Base-by-base conservation (phyloP, 2,113 vertebrate genomes). In the Grammomys surdaster region DNA sequence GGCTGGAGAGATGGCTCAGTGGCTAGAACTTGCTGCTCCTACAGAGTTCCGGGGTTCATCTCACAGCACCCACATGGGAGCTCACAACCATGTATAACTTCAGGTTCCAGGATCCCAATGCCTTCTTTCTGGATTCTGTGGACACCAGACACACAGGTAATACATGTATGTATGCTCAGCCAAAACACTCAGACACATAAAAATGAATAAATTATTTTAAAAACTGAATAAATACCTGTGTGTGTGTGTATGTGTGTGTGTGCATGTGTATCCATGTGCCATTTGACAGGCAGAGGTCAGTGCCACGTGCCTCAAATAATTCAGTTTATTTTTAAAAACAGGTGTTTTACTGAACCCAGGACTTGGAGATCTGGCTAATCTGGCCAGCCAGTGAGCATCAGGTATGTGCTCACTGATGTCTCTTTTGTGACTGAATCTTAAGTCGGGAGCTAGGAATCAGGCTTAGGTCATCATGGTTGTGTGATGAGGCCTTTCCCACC, bases 391-490 rank as follows among this genome's bases (percentile, higher is more conserved):
- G 51, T n/a, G 51, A n/a, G 78, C 54, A 40, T 54, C 54, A 58
- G 9, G 33, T 26, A 56, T 36, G 78, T 20, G n/a, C 1, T 1
- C 0, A 28, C 24, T 0, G 0, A 24, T 26, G 36, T 36, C 48
- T 40, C 54, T 6, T 36, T 11, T 26, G 51, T n/a, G 54, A n/a
- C 20, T 14, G 2, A 36, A 54, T 82, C n/a, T 82, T 58, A 2
- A 24, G 20, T 51, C 8, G 36, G 31, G 51, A 54, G 51, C 77
- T 80, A 80, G 51, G 51, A 80, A 54, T 80, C 77, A 54, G 17
- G 3, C 76, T 54, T 3, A 10, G 16, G 31, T 33, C 28, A 16
- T 54, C 31, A 19, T 12, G 5, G 20, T 54, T n/a, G 51, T 56
- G 10, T 22, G 9, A 54, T 56, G 12, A 81, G 8, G 17, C 17